phyloP scores from a whole-genome alignment of 2,888 invertebrate genomes.

The Leptinotarsa haldemani region DNA sequence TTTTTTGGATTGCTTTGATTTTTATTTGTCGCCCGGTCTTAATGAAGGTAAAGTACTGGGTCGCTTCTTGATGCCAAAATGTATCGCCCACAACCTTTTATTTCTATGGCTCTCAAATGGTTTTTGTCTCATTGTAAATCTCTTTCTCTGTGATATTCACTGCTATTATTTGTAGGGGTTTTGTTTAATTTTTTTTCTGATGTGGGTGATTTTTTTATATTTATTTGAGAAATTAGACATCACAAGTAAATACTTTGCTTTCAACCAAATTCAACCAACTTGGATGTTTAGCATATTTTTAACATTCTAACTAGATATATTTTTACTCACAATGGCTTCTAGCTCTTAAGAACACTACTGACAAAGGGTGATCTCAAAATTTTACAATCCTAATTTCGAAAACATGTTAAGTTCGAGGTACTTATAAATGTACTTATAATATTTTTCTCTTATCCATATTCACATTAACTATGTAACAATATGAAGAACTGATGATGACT shows the following conservation, averaged over 20 bases:
- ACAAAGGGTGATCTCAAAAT: slow-evolving; percentile 28
- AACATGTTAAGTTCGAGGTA: slow-evolving; percentile 5
- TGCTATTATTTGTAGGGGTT: slow-evolving; percentile 45
- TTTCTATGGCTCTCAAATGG: slow-evolving; percentile 4
- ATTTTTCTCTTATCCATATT: neutral
- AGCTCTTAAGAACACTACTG: slow-evolving; percentile 36
- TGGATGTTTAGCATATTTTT: slow-evolving; percentile 11
- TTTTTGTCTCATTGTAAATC: slow-evolving; percentile 34
- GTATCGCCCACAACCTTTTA: slow-evolving; percentile 39
- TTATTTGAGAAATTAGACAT: slow-evolving; percentile 39
- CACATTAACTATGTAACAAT: too few relatives aligned
- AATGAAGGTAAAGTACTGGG: slow-evolving; percentile 22
- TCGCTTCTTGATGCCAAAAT: slow-evolving; percentile 44
- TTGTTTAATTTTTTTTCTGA: slow-evolving; percentile 31
- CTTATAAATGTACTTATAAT: slow-evolving; percentile 1
- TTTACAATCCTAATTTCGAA: slow-evolving; percentile 17
- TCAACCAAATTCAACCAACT: slow-evolving; percentile 10
- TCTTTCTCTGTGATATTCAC: slow-evolving; percentile 51
- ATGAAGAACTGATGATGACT: too few relatives aligned
- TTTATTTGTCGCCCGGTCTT: slow-evolving; percentile 18
- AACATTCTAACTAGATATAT: slow-evolving; percentile 32
- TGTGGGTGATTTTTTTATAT: slow-evolving; percentile 43
- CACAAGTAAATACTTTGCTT: slow-evolving; percentile 28
- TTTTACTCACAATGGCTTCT: slow-evolving; percentile 36
- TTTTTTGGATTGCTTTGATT: slow-evolving; percentile 26